These are phyloP conservation scores for Ditylenchus weischeri DNA, from an alignment of 2,888 invertebrate species.

Conservation along the genomic window DNA sequence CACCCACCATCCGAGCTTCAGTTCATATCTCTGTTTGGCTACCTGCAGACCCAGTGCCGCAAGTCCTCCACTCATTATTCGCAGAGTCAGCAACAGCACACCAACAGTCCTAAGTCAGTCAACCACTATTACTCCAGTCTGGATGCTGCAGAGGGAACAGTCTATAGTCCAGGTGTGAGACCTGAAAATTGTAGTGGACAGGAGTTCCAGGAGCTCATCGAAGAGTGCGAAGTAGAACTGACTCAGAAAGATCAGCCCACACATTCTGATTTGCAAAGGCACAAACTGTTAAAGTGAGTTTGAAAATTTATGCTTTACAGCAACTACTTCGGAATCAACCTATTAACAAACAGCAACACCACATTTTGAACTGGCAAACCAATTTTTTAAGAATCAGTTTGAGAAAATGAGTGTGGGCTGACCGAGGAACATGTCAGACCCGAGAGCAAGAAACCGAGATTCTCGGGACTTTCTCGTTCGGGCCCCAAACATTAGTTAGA, in stretches of 20 bases:
- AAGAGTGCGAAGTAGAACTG: conserved; percentile 31
- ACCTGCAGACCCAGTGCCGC: conserved; percentile 28
- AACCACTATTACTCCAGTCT: neutral
- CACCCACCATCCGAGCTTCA: conserved; percentile 33
- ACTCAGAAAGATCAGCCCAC: conserved; percentile 20
- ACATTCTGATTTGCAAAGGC: conserved; percentile 37
- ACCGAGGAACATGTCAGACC: too few relatives aligned
- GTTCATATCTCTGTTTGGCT: conserved; percentile 43
- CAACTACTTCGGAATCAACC: too few relatives aligned
- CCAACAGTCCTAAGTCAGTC: neutral
- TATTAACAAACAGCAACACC: too few relatives aligned
- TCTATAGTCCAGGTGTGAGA: neutral
- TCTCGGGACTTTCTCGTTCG: too few relatives aligned
- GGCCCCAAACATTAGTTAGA: too few relatives aligned
- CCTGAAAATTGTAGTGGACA: conserved; percentile 34
- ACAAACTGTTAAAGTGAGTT: conserved; percentile 30
- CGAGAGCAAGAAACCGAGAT: too few relatives aligned
- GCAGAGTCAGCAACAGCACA: neutral
- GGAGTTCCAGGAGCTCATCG: conserved; percentile 28
- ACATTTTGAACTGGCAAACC: too few relatives aligned
- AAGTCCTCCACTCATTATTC: neutral
- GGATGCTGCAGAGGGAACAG: neutral
- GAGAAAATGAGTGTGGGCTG: too few relatives aligned
- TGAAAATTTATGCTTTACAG: neutral
- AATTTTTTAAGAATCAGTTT: too few relatives aligned